A percentile compares a stretch with the other conserved stretches of the same genome.
Evolutionary conservation across 2,113 vertebrate species (phyloP).

Genomic region (Stigmatopora argus): DNA sequence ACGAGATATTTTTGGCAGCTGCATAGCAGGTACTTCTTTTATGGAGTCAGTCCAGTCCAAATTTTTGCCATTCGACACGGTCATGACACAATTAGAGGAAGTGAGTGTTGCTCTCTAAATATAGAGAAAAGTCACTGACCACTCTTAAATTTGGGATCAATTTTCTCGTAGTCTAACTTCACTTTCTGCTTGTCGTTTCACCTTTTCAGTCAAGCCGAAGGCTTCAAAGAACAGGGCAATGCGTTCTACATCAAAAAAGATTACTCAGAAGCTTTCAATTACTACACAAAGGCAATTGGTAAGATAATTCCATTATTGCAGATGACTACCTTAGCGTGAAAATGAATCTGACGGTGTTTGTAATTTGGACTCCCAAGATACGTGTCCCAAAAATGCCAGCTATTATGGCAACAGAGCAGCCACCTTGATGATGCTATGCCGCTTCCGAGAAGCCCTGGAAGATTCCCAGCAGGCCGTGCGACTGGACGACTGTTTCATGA

Average conservation of each 20-base stretch:
- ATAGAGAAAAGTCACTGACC: background rate
- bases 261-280: constrained; percentile 91
- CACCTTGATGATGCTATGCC: constrained; percentile 88
- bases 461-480: constrained; percentile 92
- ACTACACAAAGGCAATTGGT: constrained; percentile 96
- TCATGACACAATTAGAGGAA: background rate
- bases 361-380: constrained; percentile 62
- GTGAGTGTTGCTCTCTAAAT: background rate
- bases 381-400: constrained; percentile 83
- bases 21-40: background rate
- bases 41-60: background rate
- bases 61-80: background rate
- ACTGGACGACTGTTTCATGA: constrained; percentile 85
- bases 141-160: background rate
- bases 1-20: background rate
- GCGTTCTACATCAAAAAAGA: constrained; percentile 87
- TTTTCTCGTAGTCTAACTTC: background rate
- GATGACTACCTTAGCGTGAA: too few relatives aligned
- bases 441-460: constrained; percentile 84
- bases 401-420: constrained; percentile 94
- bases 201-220: constrained; percentile 81
- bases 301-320: constrained; percentile 42
- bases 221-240: constrained; percentile 93
- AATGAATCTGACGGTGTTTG: background rate
- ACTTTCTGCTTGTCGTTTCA: background rate